These are phyloP conservation scores for Campylomormyrus tamandua DNA, from an alignment of 2,113 vertebrate genomes.

Conservation along the genomic window DNA sequence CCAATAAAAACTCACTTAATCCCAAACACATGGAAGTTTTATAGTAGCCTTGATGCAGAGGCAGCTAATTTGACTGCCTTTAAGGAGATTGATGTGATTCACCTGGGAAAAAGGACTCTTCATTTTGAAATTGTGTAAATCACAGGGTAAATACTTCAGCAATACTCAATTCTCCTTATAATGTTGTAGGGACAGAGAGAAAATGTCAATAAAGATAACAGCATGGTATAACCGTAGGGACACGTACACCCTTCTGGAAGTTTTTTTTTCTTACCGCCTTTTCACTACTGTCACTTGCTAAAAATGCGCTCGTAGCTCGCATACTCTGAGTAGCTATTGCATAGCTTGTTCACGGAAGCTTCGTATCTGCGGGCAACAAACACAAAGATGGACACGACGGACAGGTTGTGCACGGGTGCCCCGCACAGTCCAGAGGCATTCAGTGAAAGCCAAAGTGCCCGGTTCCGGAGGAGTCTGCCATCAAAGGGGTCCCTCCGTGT, in stretches of 20 bases:
- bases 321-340: constrained; percentile 37
- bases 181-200: neutral
- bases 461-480: neutral
- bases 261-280: neutral
- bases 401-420: neutral
- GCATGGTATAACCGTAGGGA: neutral
- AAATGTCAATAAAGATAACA: neutral
- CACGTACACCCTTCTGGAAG: neutral
- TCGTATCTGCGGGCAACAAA: neutral
- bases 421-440: neutral
- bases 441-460: neutral
- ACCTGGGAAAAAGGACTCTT: neutral
- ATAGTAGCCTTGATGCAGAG: neutral
- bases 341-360: neutral
- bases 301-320: constrained; percentile 39
- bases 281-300: constrained; percentile 48
- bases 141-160: neutral
- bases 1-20: neutral
- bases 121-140: neutral
- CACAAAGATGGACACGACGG: neutral
- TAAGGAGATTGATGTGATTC: neutral
- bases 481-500: neutral
- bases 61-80: neutral
- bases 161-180: neutral
- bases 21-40: neutral